Conservation (phyloP, 2,888 invertebrate species). For the Stictocephala bisonia region DNA sequence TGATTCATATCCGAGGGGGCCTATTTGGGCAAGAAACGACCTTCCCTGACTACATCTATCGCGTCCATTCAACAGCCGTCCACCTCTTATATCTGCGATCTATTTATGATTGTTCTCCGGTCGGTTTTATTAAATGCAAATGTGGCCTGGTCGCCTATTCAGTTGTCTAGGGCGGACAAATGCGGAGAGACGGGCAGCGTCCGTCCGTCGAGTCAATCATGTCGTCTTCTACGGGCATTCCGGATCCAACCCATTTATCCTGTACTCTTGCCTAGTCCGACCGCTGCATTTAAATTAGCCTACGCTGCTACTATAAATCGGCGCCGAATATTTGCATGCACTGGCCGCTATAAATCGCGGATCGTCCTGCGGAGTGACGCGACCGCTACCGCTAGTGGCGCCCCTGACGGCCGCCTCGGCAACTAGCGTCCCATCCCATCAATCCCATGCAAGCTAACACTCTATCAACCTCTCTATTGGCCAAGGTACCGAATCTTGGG, state of each 20-base stretch:
- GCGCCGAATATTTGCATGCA: conserved; percentile 19
- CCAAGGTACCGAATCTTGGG: too few species aligned
- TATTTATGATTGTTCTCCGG: conserved; percentile 33
- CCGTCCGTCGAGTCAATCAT: conserved; percentile 32
- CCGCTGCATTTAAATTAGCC: conserved; percentile 5
- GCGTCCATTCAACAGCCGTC: too few species aligned
- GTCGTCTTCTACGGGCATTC: conserved; percentile 28
- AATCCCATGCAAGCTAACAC: too few species aligned
- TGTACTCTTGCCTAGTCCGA: too few species aligned
- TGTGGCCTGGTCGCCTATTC: conserved; percentile 15
- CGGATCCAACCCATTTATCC: conserved; percentile 17
- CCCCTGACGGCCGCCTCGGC: too few species aligned
- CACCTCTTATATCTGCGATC: conserved; percentile 12
- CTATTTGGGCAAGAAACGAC: too few species aligned
- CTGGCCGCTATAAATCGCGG: conserved; percentile 1
- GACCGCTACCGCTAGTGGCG: conserved; percentile 9
- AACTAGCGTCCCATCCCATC: too few species aligned
- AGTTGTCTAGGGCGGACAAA: conserved; percentile 32
- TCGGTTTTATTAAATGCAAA: conserved; percentile 36
- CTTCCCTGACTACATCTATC: too few species aligned
- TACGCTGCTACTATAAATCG: not conserved
- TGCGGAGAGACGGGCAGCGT: conserved; percentile 23
- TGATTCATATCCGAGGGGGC: too few species aligned
- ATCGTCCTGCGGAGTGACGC: not conserved
- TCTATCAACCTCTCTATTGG: too few species aligned